Evolutionary conservation across 2,113 vertebrate genomes (phyloP), one percentile per base, ranked within the genome.

Genomic region (Semicossyphus pulcher): DNA sequence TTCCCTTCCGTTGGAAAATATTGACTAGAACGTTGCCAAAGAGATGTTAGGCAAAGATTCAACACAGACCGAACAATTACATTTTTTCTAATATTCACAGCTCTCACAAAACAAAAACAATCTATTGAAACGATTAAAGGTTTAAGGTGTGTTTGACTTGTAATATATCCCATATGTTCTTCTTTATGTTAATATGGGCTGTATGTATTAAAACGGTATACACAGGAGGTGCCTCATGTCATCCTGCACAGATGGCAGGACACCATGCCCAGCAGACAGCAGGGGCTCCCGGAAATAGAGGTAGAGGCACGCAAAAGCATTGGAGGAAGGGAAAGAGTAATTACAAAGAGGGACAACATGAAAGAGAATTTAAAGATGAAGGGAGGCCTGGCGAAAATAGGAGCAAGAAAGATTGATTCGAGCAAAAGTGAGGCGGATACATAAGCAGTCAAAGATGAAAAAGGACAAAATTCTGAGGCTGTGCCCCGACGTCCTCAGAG

Each of bases 171-270:
- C 31, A 62, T 45, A 49, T 61, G 61, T 41, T 54, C 18, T 49
- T 32, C 8, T 72, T 23, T 68, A 61, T 62, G 34, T 45, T 63
- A 54, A 57, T 63, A 56, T 34, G 5, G 32, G 21, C 47, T 42
- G 48, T n/a, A 36, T 31, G 23, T 54, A 57, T 62, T 44, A 73
- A 73, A 75, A 18, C 32, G 32, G 51, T 73, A 72, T 37, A 26
- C 49, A 82, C 25, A 62, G 16, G 56, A 83, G 62, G 34, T 23
- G 32, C 49, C 51, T 68, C 65, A 68, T 51, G 34, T 62, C 54
- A 76, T 69, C 58, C 45, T 66, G 76, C 82, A 88, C 89, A 91
- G 88, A 91, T 90, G 88, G 90, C 64, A 62, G 81, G 76, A 88
- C 82, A 61, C 64, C 37, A 62, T 77, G 83, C 83, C 76, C 61